These are phyloP conservation scores for Asobara japonica DNA, from an alignment of 1,140 invertebrate genomes.

Conservation along the genomic window DNA sequence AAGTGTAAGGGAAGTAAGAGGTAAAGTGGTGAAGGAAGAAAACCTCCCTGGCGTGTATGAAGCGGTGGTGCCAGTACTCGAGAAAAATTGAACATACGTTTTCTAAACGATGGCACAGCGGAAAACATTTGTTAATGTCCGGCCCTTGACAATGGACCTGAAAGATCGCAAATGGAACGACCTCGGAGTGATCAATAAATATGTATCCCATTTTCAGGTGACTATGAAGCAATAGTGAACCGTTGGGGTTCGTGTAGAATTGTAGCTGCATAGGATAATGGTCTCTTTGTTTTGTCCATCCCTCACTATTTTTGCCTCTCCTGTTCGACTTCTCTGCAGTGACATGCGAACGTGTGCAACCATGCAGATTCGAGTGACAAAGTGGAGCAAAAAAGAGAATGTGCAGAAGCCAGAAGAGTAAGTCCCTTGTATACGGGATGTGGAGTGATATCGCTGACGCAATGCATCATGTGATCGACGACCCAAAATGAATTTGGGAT, in stretches of 20 bases:
- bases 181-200: constrained; percentile 50
- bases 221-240: neutral
- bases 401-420: neutral
- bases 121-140: constrained; percentile 60
- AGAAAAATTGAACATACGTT: constrained; percentile 46
- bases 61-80: constrained; percentile 28
- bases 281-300: too few relatives aligned
- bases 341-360: neutral
- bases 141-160: constrained; percentile 49
- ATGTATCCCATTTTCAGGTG: constrained; percentile 41
- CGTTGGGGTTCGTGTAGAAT: neutral
- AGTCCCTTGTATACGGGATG: neutral
- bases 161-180: neutral
- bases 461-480: neutral
- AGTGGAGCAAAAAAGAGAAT: neutral
- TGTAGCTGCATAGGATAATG: neutral
- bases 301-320: neutral
- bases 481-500: neutral
- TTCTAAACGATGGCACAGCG: constrained; percentile 43
- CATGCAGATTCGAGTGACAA: neutral
- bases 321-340: neutral
- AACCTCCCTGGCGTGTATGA: constrained; percentile 33
- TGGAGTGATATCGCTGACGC: neutral
- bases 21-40: constrained; percentile 16
- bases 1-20: neutral